These are phyloP conservation scores for Stictocephala bisonia DNA, from an alignment of 2,888 invertebrate genomes.

Conservation along the genomic window DNA sequence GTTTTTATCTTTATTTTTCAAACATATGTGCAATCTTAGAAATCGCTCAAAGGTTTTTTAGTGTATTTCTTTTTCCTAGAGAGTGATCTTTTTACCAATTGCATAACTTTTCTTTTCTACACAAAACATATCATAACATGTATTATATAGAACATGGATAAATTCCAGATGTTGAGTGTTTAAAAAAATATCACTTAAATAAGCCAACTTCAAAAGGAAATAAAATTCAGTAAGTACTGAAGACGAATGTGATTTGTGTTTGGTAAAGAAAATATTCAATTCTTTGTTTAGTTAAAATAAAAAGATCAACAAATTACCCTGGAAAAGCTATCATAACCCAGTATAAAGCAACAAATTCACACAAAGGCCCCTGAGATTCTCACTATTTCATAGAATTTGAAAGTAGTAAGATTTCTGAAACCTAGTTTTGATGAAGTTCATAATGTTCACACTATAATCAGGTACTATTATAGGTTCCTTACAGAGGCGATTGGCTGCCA, in stretches of 20 bases:
- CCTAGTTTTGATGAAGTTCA: constrained; percentile 15
- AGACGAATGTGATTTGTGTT: neutral
- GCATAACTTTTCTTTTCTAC: constrained; percentile 31
- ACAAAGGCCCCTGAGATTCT: neutral
- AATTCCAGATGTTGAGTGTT: neutral
- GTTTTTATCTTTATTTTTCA: constrained; percentile 33
- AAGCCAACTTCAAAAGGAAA: neutral
- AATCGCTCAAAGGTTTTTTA: constrained; percentile 26
- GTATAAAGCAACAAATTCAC: constrained; percentile 35
- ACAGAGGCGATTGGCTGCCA: neutral
- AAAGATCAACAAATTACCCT: neutral
- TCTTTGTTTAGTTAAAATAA: neutral
- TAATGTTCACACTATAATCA: neutral
- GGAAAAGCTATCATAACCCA: constrained; percentile 23
- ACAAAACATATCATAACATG: constrained; percentile 35
- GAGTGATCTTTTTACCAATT: constrained; percentile 28
- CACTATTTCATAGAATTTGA: neutral
- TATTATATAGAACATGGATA: neutral
- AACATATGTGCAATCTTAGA: constrained; percentile 37
- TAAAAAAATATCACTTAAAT: constrained; percentile 8
- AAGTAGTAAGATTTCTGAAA: neutral
- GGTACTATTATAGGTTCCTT: neutral
- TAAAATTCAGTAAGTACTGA: neutral
- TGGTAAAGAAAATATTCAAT: too few relatives aligned
- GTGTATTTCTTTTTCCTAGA: constrained; percentile 41